A percentile compares a stretch with the other conserved stretches of the same genome.
Evolutionary conservation across 1,140 invertebrate genomes (phyloP).

Genomic region (Spodoptera frugiperda): DNA sequence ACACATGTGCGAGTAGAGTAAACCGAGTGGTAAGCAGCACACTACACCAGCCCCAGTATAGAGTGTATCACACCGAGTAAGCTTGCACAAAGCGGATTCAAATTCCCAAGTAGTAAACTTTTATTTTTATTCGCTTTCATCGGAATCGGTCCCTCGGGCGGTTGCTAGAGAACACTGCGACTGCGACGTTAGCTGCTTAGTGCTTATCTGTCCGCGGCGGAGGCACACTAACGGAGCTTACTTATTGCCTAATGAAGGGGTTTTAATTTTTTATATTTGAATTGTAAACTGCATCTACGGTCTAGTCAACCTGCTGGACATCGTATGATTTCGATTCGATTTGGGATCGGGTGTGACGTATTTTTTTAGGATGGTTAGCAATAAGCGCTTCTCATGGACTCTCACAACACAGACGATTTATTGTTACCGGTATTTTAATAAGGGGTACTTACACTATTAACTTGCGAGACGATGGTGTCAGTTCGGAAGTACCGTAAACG

Average conservation of each 20-base stretch:
- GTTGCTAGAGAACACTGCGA: not conserved
- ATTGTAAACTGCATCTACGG: no score
- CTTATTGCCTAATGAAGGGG: not conserved
- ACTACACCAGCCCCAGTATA: not conserved
- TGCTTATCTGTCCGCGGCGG: slow-evolving; percentile 4
- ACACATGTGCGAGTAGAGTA: not conserved
- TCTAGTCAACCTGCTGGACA: no score
- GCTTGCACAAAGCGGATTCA: slow-evolving; percentile 16
- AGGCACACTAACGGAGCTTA: not conserved
- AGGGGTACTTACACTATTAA: no score
- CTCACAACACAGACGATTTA: no score
- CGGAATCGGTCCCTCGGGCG: not conserved
- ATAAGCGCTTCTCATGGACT: no score
- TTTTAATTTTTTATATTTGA: no score
- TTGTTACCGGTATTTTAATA: no score
- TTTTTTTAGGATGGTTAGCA: no score
- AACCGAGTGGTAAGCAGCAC: not conserved
- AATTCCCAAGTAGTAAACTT: not conserved
- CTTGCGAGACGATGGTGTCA: no score
- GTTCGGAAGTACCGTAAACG: no score
- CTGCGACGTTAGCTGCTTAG: slow-evolving; percentile 13
- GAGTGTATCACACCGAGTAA: not conserved
- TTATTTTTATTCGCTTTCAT: slow-evolving; percentile 19
- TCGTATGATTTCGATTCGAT: no score
- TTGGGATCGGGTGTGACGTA: no score